Evolutionary conservation across 1,140 invertebrate species (phyloP).

Genomic region (Centruroides vittatus): DNA sequence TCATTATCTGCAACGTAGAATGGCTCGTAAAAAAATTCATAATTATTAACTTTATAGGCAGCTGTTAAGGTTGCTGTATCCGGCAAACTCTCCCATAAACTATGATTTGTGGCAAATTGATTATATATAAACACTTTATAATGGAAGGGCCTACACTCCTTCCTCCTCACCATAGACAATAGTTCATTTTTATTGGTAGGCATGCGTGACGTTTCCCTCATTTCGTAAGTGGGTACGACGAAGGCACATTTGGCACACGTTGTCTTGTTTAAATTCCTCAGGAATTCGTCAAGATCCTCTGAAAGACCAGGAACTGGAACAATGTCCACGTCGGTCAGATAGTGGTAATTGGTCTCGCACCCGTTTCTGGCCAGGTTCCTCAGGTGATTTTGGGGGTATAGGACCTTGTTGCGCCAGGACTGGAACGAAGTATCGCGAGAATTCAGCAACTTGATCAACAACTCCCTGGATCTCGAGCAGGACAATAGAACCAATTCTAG

Average conservation of each 20-base stretch:
- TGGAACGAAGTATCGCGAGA: conserved; percentile 6
- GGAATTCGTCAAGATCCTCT: conserved; percentile 41
- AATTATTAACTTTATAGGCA: conserved; percentile 67
- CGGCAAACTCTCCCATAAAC: conserved; percentile 32
- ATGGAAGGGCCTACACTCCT: conserved; percentile 75
- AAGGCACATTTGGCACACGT: conserved; percentile 50
- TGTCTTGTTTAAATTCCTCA: conserved; percentile 42
- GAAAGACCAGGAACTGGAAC: conserved; percentile 24
- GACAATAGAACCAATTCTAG: neutral
- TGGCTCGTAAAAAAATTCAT: conserved; percentile 77
- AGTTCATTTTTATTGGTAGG: conserved; percentile 63
- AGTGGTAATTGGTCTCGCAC: conserved; percentile 23
- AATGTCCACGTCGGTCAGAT: conserved; percentile 32
- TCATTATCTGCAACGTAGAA: conserved; percentile 77
- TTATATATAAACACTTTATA: conserved; percentile 83
- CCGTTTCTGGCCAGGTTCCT: conserved; percentile 27
- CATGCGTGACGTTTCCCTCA: conserved; percentile 56
- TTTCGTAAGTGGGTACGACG: conserved; percentile 83
- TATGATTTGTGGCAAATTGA: conserved; percentile 82
- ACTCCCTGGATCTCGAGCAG: conserved; percentile 3
- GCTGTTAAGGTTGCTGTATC: conserved; percentile 43
- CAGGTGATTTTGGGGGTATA: conserved; percentile 33
- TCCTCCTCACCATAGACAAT: conserved; percentile 52
- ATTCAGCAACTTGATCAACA: conserved; percentile 4
- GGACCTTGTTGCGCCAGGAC: conserved; percentile 15